Conservation (phyloP, 2,113 vertebrate species). For the Kryptolebias marmoratus region DNA sequence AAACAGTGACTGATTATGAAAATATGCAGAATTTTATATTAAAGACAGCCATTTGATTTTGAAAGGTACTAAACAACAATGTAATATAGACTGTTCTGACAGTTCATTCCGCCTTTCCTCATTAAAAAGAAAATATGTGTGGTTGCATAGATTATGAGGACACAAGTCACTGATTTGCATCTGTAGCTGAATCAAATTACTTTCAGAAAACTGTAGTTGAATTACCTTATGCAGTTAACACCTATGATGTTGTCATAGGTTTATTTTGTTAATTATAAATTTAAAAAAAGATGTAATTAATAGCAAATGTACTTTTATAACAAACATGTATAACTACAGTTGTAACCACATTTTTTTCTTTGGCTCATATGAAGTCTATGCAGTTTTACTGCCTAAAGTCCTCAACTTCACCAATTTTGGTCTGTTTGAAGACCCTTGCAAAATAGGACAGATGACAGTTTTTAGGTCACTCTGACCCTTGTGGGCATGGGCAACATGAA, state of each 20-base stretch:
- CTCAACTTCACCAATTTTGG: conserved; percentile 3
- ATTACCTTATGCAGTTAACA: too few species aligned
- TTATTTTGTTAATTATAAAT: background rate
- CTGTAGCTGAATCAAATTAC: too few species aligned
- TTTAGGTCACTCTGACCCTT: conserved; percentile 18
- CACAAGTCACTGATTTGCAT: too few species aligned
- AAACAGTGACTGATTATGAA: too few species aligned
- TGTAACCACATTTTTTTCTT: background rate
- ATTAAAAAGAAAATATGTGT: background rate
- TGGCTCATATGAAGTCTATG: background rate
- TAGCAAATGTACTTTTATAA: background rate
- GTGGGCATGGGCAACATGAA: conserved; percentile 4
- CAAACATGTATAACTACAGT: background rate
- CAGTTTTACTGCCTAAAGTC: background rate
- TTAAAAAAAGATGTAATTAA: background rate
- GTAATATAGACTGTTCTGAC: background rate
- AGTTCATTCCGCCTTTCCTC: background rate
- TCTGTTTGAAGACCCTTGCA: conserved; percentile 1
- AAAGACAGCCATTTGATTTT: too few species aligned
- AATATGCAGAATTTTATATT: too few species aligned
- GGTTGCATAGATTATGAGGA: background rate
- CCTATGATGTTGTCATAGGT: background rate
- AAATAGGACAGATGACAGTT: conserved; percentile 16
- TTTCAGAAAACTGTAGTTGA: too few species aligned
- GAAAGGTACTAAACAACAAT: background rate